phyloP scores from a whole-genome alignment of 2,797 vertebrate genomes.

The Hybognathus amarus region DNA sequence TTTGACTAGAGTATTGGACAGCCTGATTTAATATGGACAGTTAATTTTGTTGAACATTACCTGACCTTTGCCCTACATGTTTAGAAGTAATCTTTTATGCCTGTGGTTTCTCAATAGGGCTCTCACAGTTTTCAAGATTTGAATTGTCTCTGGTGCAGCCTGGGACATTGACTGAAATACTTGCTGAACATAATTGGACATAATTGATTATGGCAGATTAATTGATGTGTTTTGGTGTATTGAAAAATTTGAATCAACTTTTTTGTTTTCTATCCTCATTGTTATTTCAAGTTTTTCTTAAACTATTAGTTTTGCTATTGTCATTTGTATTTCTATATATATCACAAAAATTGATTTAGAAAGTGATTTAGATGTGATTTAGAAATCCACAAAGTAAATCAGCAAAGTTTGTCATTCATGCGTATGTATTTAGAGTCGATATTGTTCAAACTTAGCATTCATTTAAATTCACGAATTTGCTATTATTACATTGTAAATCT shows the following conservation, averaged over 20 bases:
- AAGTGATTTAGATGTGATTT: too few species aligned
- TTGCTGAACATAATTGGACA: background rate
- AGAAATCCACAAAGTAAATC: too few species aligned
- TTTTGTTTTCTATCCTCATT: too few species aligned
- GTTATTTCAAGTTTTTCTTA: too few species aligned
- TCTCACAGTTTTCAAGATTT: background rate
- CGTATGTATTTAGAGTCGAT: too few species aligned
- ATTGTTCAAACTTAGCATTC: background rate
- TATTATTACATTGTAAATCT: background rate
- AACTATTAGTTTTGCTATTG: too few species aligned
- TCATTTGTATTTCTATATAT: too few species aligned
- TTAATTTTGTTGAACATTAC: slow-evolving; percentile 1
- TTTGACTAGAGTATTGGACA: slow-evolving; percentile 23
- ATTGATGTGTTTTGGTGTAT: too few species aligned
- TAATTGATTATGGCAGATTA: background rate
- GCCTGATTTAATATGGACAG: slow-evolving; percentile 13
- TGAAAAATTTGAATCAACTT: too few species aligned
- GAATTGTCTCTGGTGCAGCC: background rate
- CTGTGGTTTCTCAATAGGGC: background rate
- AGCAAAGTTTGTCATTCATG: background rate
- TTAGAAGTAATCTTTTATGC: background rate
- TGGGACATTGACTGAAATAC: background rate
- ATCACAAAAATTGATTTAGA: too few species aligned
- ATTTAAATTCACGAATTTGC: background rate
- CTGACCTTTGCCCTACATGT: slow-evolving; percentile 8